Percentiles rank a stretch among this genome's conserved stretches.
phyloP scores from a whole-genome alignment of 2,113 vertebrate species.

The Sander lucioperca region DNA sequence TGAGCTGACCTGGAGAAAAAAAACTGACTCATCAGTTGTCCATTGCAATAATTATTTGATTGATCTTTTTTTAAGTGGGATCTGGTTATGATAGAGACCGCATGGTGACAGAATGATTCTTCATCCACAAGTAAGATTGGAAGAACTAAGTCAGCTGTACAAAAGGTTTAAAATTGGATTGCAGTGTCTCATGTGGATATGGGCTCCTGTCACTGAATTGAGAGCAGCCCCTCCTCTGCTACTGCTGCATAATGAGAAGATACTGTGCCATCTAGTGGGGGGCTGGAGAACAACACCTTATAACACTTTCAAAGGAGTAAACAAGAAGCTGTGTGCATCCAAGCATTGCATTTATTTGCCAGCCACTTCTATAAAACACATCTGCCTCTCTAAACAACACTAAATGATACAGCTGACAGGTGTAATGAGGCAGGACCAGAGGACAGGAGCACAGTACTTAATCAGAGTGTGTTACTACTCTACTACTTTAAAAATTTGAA shows the following conservation, averaged over 20 bases:
- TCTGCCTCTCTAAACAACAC: conserved; percentile 41
- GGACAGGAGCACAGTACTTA: conserved; percentile 28
- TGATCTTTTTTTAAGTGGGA: conserved; percentile 37
- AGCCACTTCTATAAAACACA: conserved; percentile 54
- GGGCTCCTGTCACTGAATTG: conserved; percentile 43
- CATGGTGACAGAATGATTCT: conserved; percentile 56
- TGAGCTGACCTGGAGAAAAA: conserved; percentile 5
- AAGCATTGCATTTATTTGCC: conserved; percentile 63
- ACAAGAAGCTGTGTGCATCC: conserved; percentile 51
- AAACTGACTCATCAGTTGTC: conserved; percentile 51
- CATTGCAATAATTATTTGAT: conserved; percentile 45
- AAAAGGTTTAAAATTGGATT: conserved; percentile 68
- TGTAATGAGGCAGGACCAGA: conserved; percentile 35
- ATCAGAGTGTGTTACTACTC: conserved; percentile 25
- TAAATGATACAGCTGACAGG: conserved; percentile 39
- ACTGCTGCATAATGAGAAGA: conserved; percentile 63
- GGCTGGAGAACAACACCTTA: conserved; percentile 17
- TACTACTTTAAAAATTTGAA: conserved; percentile 18
- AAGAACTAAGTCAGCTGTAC: conserved; percentile 62
- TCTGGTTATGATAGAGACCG: conserved; percentile 42
- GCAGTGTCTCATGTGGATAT: conserved; percentile 52
- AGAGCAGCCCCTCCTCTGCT: conserved; percentile 50
- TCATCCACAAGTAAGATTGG: conserved; percentile 55
- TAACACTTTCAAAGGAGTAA: conserved; percentile 21
- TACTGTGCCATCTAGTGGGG: conserved; percentile 82